Conservation (phyloP, 2,113 vertebrate species). For the Poicephalus gulielmi region DNA sequence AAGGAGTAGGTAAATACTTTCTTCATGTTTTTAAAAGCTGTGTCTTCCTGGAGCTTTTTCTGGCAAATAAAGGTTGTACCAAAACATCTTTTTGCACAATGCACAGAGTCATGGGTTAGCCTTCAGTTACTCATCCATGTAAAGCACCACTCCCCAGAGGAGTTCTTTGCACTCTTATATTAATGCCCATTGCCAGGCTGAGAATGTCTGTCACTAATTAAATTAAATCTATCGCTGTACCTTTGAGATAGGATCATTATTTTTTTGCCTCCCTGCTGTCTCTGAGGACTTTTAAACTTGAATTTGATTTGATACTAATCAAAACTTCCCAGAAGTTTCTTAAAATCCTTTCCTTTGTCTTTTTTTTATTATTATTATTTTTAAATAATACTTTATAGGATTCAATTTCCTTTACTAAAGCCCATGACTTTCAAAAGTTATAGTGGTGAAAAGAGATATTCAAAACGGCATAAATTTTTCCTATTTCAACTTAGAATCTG, state of each 20-base stretch:
- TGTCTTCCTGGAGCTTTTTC: neutral
- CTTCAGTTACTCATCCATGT: neutral
- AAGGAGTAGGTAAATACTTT: neutral
- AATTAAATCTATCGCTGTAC: neutral
- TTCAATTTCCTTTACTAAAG: neutral
- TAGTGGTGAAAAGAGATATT: neutral
- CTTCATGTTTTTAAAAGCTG: neutral
- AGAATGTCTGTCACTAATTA: neutral
- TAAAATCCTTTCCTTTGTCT: neutral
- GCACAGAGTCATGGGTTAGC: neutral
- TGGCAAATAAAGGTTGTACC: neutral
- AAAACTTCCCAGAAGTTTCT: neutral
- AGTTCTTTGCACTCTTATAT: neutral
- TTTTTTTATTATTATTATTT: neutral
- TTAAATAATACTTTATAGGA: neutral
- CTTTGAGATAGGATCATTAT: neutral
- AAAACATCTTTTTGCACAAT: neutral
- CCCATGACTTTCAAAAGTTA: neutral
- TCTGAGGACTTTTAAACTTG: neutral
- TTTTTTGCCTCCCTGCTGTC: neutral
- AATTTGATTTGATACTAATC: neutral
- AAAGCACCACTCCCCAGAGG: rapidly evolving
- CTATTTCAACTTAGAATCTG: neutral
- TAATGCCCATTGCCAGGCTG: neutral
- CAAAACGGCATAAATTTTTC: neutral